A percentile compares a stretch with the other conserved stretches of the same genome.
phyloP scores from a whole-genome alignment of 2,113 vertebrate species.

The Sebastes schlegelii region DNA sequence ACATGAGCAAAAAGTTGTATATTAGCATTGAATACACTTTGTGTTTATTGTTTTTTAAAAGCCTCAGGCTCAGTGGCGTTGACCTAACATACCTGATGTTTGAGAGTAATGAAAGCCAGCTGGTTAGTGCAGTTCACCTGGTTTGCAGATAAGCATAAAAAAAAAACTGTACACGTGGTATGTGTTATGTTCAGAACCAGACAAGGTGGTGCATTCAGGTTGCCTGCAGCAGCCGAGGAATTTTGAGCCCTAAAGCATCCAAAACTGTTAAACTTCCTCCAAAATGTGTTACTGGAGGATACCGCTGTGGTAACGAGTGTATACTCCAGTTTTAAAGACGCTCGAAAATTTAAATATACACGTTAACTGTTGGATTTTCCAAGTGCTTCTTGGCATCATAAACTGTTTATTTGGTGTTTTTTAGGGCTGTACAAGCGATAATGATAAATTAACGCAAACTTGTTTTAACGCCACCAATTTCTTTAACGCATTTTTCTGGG shows the following conservation, averaged over 20 bases:
- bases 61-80: not conserved
- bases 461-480: no score
- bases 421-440: no score
- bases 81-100: not conserved
- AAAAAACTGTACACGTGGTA: not conserved
- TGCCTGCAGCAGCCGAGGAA: constrained; percentile 6
- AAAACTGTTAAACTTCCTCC: not conserved
- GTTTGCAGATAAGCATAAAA: constrained; percentile 35
- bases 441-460: no score
- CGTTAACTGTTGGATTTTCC: not conserved
- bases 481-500: no score
- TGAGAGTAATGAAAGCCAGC: constrained; percentile 18
- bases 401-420: not conserved
- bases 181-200: constrained; percentile 1
- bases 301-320: not conserved
- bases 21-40: not conserved
- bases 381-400: not conserved
- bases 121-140: constrained; percentile 56
- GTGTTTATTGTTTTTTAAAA: constrained; percentile 10
- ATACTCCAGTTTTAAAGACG: not conserved
- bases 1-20: not conserved
- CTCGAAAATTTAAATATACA: not conserved
- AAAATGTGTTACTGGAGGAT: not conserved
- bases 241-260: constrained; percentile 29
- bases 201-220: not conserved